Base-by-base conservation (phyloP, 2,113 vertebrate genomes). In the Chionis minor region DNA sequence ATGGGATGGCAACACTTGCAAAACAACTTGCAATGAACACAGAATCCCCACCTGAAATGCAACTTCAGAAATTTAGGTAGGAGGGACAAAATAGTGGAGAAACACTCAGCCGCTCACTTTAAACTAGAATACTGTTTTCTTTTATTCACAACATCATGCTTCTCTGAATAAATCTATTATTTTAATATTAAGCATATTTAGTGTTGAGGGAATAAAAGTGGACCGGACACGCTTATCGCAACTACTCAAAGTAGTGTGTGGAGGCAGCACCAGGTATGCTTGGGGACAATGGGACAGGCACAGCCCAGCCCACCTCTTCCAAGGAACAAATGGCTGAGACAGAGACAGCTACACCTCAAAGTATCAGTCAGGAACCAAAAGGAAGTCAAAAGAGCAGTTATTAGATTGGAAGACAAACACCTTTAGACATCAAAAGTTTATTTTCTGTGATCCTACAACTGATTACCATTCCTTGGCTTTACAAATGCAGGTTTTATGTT, bases 221-320 rank as follows among this genome's bases (percentile, higher is more conserved):
- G 62, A 81, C 70, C 0, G 0, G 71, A 47, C 33, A 85, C 13
- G n/a, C 11, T n/a, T 35, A 74, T 0, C 26, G 11, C 1, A 4
- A 69, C 32, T 59, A 33, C 26, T 47, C 44, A 69, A 81, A 73
- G 28, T 5, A 72, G 23, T 2, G 15, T 16, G n/a, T 12, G 28
- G 40, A 88, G 9, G 33, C 23, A 77, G 35, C 19, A 49, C 12
- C 4, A 86, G 42, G 26, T 1, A 1, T 38, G 21, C 30, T 4
- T 9, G 0, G 21, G 35, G 27, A 65, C 40, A 73, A 40, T 0
- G 1, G 33, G 18, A 81, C 23, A 69, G 10, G 24, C 51, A 80
- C 4, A 47, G 33, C 23, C 17, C 8, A n/a, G 14, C 23, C 23
- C 35, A n/a, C 20, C 24, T 73, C 58, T 30, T 30, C 63, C 20